Conservation (phyloP, 1,140 invertebrate genomes). For the Watersipora subatra region DNA sequence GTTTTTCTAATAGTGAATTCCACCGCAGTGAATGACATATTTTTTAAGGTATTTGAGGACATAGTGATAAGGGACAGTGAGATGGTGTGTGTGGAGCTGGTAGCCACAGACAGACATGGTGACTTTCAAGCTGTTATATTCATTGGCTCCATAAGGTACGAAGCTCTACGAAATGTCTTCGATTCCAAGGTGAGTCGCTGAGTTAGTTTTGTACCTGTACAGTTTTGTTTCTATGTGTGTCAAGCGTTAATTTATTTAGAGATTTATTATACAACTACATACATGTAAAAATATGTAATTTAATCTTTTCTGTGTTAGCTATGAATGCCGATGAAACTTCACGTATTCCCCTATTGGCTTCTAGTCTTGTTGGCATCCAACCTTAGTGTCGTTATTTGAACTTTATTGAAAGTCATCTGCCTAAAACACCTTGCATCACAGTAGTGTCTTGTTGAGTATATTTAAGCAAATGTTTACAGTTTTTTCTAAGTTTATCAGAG, state of each 20-base stretch:
- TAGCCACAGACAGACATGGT: slow-evolving; percentile 59
- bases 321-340: neutral
- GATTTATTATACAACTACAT: neutral
- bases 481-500: no score
- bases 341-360: no score
- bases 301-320: neutral
- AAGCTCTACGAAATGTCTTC: slow-evolving; percentile 88
- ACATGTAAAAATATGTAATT: neutral
- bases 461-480: no score
- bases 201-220: neutral
- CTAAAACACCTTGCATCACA: no score
- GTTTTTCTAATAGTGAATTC: no score
- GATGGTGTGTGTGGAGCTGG: slow-evolving; percentile 93
- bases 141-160: slow-evolving; percentile 89
- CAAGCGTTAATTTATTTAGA: neutral
- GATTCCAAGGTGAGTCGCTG: slow-evolving; percentile 67
- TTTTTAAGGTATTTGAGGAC: slow-evolving; percentile 67
- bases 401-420: no score
- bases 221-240: no score
- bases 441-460: no score
- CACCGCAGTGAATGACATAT: no score
- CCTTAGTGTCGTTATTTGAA: no score
- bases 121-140: slow-evolving; percentile 78
- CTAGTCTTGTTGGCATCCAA: no score
- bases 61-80: slow-evolving; percentile 89